phyloP scores from a whole-genome alignment of 2,888 invertebrate species.

The Amphipyra berbera region DNA sequence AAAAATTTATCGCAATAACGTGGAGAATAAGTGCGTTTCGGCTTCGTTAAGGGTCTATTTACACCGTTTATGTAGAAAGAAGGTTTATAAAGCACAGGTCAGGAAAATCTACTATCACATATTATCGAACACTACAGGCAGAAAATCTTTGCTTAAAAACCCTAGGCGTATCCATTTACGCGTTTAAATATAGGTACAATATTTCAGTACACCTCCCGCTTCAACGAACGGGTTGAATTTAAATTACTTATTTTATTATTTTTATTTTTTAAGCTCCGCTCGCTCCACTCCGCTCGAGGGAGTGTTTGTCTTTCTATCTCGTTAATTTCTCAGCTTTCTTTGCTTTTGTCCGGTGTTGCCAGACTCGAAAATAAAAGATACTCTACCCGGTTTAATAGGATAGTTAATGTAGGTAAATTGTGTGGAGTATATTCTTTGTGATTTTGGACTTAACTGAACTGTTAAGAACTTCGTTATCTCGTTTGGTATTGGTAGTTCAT shows the following conservation, averaged over 20 bases:
- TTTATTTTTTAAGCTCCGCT: constrained; percentile 33
- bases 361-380: constrained; percentile 32
- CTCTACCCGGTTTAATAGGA: constrained; percentile 15
- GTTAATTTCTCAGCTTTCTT: constrained; percentile 47
- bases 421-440: constrained; percentile 12
- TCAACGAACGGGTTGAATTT: constrained; percentile 39
- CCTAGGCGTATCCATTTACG: too few relatives aligned
- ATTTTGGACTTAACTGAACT: neutral
- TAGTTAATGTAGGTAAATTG: constrained; percentile 23
- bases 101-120: too few relatives aligned
- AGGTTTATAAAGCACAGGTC: too few relatives aligned
- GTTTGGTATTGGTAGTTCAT: too few relatives aligned
- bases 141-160: too few relatives aligned
- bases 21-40: too few relatives aligned
- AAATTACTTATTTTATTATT: constrained; percentile 43
- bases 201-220: constrained; percentile 23
- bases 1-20: too few relatives aligned
- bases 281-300: constrained; percentile 24
- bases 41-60: too few relatives aligned
- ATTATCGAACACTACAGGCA: too few relatives aligned
- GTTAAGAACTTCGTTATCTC: too few relatives aligned
- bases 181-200: constrained; percentile 6
- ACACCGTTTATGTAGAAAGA: too few relatives aligned
- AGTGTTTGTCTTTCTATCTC: constrained; percentile 54
- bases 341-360: constrained; percentile 42